A percentile compares a stretch with the other conserved stretches of the same genome.
Evolutionary conservation across 1,140 invertebrate species (phyloP).

Genomic region (Drosophila guanche): DNA sequence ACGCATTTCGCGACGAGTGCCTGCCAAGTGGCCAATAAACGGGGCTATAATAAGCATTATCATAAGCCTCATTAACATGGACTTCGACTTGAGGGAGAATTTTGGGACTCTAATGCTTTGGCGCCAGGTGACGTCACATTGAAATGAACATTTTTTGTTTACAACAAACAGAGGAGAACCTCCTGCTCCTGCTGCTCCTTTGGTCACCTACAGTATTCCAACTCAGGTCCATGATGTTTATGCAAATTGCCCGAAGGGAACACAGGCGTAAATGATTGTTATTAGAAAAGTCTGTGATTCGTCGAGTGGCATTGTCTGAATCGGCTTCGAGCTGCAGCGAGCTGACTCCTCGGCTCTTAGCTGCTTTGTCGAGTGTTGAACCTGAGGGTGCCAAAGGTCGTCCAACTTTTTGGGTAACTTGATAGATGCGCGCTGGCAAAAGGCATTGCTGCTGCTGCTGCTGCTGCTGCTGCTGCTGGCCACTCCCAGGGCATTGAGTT

Average conservation of each 20-base stretch:
- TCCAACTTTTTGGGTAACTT: conserved; percentile 30
- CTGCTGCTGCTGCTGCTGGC: neutral
- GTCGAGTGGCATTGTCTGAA: conserved; percentile 36
- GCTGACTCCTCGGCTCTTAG: conserved; percentile 5
- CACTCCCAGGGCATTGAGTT: neutral
- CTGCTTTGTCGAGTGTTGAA: conserved; percentile 36
- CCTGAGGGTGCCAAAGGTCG: conserved; percentile 32
- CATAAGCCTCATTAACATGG: conserved; percentile 42
- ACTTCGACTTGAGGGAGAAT: neutral
- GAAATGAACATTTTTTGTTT: conserved; percentile 29
- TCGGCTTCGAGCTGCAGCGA: no score
- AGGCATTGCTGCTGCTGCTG: neutral
- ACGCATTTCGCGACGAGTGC: no score
- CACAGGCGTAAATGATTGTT: conserved; percentile 56
- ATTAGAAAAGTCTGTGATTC: conserved; percentile 51
- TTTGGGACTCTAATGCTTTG: no score
- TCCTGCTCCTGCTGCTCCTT: neutral
- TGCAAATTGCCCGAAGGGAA: conserved; percentile 44
- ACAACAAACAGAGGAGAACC: neutral
- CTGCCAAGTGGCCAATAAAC: conserved; percentile 14
- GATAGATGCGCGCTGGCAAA: conserved; percentile 26
- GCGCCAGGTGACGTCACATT: conserved; percentile 22
- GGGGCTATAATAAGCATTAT: conserved; percentile 36
- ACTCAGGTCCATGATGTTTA: conserved; percentile 4
- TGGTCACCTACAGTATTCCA: no score